phyloP scores from a whole-genome alignment of 1,140 invertebrate genomes.

The Parasteatoda tepidariorum region DNA sequence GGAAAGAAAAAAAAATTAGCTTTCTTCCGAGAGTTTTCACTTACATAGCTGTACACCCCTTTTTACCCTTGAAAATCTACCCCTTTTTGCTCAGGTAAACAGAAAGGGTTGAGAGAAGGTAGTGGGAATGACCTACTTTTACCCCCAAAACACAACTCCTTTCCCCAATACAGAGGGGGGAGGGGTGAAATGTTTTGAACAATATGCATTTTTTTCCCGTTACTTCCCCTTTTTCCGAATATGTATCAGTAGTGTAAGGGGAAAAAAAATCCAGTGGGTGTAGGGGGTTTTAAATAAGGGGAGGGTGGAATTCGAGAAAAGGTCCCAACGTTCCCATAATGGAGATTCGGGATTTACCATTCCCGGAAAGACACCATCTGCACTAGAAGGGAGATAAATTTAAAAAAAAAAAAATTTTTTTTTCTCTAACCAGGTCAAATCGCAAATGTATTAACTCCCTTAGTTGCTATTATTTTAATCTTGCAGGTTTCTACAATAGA shows the following conservation, averaged over 20 bases:
- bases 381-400: neutral
- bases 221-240: constrained; percentile 2
- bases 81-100: constrained; percentile 1
- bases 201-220: neutral
- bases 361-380: constrained; percentile 24
- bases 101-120: constrained; percentile 30
- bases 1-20: neutral
- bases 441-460: constrained; percentile 46
- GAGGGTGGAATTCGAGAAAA: neutral
- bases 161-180: neutral
- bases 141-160: neutral
- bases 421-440: constrained; percentile 46
- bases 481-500: constrained; percentile 30
- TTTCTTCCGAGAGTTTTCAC: constrained; percentile 20
- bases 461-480: constrained; percentile 44
- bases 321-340: constrained; percentile 32
- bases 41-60: constrained; percentile 42
- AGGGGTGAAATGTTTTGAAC: neutral
- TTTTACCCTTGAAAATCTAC: constrained; percentile 41
- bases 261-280: neutral
- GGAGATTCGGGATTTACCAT: constrained; percentile 7
- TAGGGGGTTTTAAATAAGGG: neutral
- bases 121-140: constrained; percentile 55
- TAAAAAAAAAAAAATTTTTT: constrained; percentile 2
- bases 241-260: constrained; percentile 16